Percentiles rank a stretch among this genome's conserved stretches.
Evolutionary conservation across 2,888 invertebrate species (phyloP).

Genomic region (Euclidia mi): DNA sequence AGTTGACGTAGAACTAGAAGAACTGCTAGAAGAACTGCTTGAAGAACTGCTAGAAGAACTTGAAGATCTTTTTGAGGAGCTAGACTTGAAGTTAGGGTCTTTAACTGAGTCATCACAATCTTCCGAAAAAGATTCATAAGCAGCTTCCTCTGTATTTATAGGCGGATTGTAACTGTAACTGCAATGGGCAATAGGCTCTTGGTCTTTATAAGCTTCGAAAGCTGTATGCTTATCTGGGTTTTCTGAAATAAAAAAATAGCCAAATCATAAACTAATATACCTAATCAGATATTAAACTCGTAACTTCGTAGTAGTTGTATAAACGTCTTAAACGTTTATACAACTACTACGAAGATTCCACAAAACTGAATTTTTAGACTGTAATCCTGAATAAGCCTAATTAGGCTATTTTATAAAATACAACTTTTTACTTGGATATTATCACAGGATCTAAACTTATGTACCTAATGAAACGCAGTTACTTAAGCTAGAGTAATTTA

Average conservation of each 20-base stretch:
- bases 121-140: slow-evolving; percentile 4
- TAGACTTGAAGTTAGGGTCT: slow-evolving; percentile 16
- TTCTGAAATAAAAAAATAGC: slow-evolving; percentile 1
- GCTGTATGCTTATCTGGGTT: not conserved
- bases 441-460: not conserved
- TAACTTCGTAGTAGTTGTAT: too few species aligned
- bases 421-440: too few species aligned
- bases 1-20: not conserved
- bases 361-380: too few species aligned
- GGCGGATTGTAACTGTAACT: slow-evolving; percentile 10
- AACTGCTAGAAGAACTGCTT: slow-evolving; percentile 1
- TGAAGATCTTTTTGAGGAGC: slow-evolving; percentile 6
- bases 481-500: not conserved
- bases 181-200: slow-evolving; percentile 6
- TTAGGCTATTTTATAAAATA: too few species aligned
- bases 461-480: not conserved
- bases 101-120: slow-evolving; percentile 17
- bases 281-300: not conserved
- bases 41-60: slow-evolving; percentile 3
- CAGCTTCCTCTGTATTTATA: not conserved
- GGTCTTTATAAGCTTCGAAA: not conserved
- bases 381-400: too few species aligned
- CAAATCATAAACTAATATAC: not conserved
- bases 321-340: too few species aligned
- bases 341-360: too few species aligned